Evolutionary conservation across 2,888 invertebrate genomes (phyloP), one percentile per base, ranked within the genome.

Genomic region (Nomada fucata): DNA sequence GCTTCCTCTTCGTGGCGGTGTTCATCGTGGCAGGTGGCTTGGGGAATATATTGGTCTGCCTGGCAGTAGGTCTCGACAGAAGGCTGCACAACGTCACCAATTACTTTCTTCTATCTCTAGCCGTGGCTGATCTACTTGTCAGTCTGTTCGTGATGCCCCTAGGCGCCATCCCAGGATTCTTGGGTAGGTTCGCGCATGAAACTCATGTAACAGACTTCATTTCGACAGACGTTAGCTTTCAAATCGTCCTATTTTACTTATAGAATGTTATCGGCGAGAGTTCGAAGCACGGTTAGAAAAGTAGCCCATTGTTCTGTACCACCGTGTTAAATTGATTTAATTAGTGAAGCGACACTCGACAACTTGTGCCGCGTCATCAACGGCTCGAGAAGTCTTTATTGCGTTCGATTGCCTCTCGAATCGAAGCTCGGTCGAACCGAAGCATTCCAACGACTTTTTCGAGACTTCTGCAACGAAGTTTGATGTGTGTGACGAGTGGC

Each of bases 121-220:
- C 98, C 61, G 97, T 98, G 73, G 98, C 99, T 71, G 99, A 99
- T 94, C 95, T 99, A 78, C 95, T 99, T 83, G 98, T 99, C 92
- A 98, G 98, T 91, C 94, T 98, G 84, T 97, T 98, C 92, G 99
- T 99, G 76, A 99, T 99, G 99, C 99, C 99, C 4, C 95, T 98
- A 93, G 98, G 98, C 80, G 98, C 99, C 53, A 97, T 98, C 90
- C 98, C 97, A 44, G 98, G 98, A 92, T 97, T 99, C 94, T 95
- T 98, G 91, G 98, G 98, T 98, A 94, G 97, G 97, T 86, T 9
- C 47, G n/a, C 36, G 2, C n/a, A 20, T 2, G 9, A 15, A 36
- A 20, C n/a, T 13, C 47, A 47, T 13, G 47, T 15, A 47, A 7
- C 36, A 36, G 36, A 36, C 7, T 7, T 36, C 36, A 36, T 36